Evolutionary conservation across 1,140 invertebrate species (phyloP), one percentile per base, ranked within the genome.

Genomic region (Atta texana): DNA sequence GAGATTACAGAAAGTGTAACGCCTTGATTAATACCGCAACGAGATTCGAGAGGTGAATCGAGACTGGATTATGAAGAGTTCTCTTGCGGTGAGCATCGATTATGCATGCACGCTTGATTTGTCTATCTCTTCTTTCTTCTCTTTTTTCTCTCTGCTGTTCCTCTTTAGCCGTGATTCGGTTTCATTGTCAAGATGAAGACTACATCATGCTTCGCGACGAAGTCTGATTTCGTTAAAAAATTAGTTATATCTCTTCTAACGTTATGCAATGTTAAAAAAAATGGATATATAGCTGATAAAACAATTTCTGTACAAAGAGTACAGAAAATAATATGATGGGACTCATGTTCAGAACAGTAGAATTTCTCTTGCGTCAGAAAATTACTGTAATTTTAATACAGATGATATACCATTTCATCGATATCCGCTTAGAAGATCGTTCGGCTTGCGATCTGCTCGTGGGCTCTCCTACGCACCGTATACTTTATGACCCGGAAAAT

Each of bases 1-100:
- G 81, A 74, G 89, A 90, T 90, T 90, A 90, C 87, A 21, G 89
- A 90, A 90, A 90, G 89, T 90, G 86, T 90, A 90, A 90, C 89
- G 18, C 76, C 66, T 88, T 90, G 89, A 90, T 90, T 90, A 86
- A 90, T 90, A 90, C 77, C 57, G 55, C 82, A 55, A 76, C 86
- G 80, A 87, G 89, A 87, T 90, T 89, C 86, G 80, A 87, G 84
- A 86, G 89, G 82, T 81, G 77, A 87, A 88, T 88, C 76, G 64
- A 72, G 68, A 84, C 49, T 82, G 76, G 64, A 75, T 91, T 87
- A 88, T 55, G 55, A 66, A 31, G 61, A 68, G 57, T 57, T 61
- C 78, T 80, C 78, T 69, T 63, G 24, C 57, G 31, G 44, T 10
- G 49, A 82, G 59, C 71, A 57, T 80, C 51, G 59, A 63, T 72